Percentiles rank a stretch among this genome's conserved stretches.
phyloP scores from a whole-genome alignment of 2,888 invertebrate species.

The Agrilus mali region DNA sequence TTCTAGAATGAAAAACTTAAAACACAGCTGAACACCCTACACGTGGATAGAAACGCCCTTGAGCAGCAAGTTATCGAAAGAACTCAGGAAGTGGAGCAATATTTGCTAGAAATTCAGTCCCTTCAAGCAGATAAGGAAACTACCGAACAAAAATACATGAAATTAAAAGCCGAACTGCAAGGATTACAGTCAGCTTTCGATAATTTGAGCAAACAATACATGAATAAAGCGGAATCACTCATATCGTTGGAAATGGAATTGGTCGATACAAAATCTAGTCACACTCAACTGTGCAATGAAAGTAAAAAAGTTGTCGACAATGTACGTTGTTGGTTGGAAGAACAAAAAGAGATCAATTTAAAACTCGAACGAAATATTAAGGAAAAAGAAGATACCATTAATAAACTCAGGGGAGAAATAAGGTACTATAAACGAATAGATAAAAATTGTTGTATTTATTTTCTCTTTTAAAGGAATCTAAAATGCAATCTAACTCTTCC shows the following conservation, averaged over 20 bases:
- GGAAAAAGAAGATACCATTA: conserved; percentile 21
- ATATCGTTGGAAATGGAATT: conserved; percentile 26
- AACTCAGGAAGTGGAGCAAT: conserved; percentile 22
- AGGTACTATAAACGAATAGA: conserved; percentile 17
- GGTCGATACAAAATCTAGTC: conserved; percentile 21
- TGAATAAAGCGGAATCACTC: conserved; percentile 21
- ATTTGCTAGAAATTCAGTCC: conserved; percentile 17
- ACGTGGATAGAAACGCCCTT: too few species aligned
- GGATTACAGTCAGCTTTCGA: conserved; percentile 19
- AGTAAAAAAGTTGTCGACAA: conserved; percentile 28
- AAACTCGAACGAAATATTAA: conserved; percentile 17
- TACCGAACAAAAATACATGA: conserved; percentile 21
- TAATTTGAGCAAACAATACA: conserved; percentile 19
- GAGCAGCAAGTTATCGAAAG: too few species aligned
- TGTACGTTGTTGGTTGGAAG: conserved; percentile 29
- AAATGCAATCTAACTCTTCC: too few species aligned
- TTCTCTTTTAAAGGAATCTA: too few species aligned
- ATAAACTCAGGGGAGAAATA: conserved; percentile 21
- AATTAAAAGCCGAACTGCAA: conserved; percentile 22
- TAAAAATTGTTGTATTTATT: too few species aligned
- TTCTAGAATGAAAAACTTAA: too few species aligned
- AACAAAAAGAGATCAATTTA: conserved; percentile 29
- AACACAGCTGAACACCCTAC: too few species aligned
- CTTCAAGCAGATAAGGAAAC: conserved; percentile 24
- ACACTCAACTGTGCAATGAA: conserved; percentile 28